Evolutionary conservation across 2,113 vertebrate species (phyloP).

Genomic region (Ameiurus melas): DNA sequence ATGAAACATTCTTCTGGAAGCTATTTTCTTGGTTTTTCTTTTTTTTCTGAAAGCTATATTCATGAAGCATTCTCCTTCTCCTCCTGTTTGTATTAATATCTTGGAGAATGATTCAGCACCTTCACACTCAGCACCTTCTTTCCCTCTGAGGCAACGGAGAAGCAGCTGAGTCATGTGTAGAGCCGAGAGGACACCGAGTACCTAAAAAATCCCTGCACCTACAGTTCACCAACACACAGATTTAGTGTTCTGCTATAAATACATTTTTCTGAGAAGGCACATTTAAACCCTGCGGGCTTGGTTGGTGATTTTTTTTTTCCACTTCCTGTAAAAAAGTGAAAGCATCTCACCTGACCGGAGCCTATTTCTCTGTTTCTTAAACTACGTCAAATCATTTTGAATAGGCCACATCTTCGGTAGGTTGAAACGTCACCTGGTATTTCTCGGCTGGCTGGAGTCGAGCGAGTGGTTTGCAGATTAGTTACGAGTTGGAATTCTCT

Average conservation of each 20-base stretch:
- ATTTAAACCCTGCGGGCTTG: background rate
- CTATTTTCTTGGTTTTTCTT: background rate
- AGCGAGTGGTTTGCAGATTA: slow-evolving; percentile 66
- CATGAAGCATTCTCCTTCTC: background rate
- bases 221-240: background rate
- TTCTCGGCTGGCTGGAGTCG: slow-evolving; percentile 61
- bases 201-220: slow-evolving; percentile 17
- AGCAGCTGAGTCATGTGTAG: background rate
- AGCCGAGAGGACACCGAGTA: background rate
- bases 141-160: background rate
- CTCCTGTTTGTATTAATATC: too few relatives aligned
- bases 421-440: slow-evolving; percentile 65
- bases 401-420: slow-evolving; percentile 59
- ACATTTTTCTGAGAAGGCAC: background rate
- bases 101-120: background rate
- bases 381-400: slow-evolving; percentile 50
- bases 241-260: background rate
- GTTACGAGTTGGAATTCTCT: slow-evolving; percentile 65
- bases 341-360: background rate
- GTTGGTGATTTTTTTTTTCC: background rate
- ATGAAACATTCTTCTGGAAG: background rate
- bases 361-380: slow-evolving; percentile 28
- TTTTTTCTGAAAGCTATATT: background rate
- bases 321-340: background rate
- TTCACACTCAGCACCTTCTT: background rate